Conservation (phyloP, 2,113 vertebrate genomes). For the Semnopithecus entellus region DNA sequence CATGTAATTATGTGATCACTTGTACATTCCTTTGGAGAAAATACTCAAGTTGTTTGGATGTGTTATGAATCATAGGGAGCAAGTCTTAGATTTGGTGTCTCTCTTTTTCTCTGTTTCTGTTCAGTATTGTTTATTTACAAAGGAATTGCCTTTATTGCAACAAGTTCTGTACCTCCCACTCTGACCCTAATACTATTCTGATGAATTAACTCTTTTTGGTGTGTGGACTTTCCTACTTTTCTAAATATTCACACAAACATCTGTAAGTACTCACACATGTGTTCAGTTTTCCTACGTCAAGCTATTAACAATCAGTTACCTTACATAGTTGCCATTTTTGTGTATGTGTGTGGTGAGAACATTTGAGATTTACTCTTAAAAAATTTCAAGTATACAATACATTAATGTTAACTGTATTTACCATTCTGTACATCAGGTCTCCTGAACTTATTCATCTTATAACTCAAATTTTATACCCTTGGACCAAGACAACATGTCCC, state of each 20-base stretch:
- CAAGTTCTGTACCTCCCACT: not conserved
- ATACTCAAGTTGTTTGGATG: not conserved
- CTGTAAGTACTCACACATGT: not conserved
- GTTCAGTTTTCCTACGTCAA: not conserved
- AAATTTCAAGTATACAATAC: not conserved
- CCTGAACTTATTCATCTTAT: not conserved
- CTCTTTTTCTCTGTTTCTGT: not conserved
- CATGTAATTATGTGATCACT: not conserved
- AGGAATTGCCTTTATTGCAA: not conserved
- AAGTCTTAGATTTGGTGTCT: not conserved
- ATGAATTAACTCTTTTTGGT: not conserved
- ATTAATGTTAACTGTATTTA: not conserved
- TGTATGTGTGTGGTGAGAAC: not conserved
- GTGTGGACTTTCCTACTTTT: not conserved
- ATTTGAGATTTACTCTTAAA: not conserved
- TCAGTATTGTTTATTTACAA: not conserved
- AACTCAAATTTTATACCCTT: not conserved
- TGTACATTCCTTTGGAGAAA: not conserved
- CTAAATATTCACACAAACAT: not conserved
- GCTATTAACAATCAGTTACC: not conserved
- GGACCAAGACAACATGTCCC: not conserved
- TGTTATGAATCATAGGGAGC: not conserved
- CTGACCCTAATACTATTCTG: not conserved
- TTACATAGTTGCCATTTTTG: not conserved
- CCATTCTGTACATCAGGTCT: not conserved